These are phyloP conservation scores for Silurus meridionalis DNA, from an alignment of 2,113 vertebrate species.

Conservation along the genomic window DNA sequence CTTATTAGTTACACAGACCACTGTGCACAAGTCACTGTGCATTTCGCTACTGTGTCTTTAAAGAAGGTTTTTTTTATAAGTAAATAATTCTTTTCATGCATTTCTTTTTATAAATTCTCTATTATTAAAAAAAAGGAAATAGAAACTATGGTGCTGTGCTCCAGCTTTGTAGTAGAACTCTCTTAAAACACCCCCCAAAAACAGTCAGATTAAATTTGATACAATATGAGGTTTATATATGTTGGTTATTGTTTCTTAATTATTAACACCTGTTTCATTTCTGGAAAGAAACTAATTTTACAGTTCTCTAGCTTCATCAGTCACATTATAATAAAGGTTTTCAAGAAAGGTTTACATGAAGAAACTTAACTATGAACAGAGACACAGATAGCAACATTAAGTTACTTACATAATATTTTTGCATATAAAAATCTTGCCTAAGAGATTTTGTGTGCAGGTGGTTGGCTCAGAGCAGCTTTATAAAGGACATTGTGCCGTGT, in stretches of 20 bases:
- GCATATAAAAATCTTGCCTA: conserved; percentile 8
- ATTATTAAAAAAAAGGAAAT: background rate
- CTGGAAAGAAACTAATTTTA: background rate
- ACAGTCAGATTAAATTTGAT: background rate
- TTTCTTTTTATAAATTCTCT: background rate
- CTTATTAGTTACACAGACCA: background rate
- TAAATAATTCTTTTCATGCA: background rate
- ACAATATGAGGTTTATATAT: background rate
- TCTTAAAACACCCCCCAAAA: background rate
- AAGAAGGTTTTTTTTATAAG: background rate
- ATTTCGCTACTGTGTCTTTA: background rate
- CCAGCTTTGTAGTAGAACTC: background rate
- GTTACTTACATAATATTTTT: background rate
- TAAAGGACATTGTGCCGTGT: conserved; percentile 1
- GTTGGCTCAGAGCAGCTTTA: background rate
- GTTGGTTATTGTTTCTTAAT: background rate
- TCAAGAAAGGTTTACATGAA: background rate
- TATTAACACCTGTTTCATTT: background rate
- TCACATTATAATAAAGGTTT: background rate
- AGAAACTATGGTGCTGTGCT: background rate
- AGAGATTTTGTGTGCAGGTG: background rate
- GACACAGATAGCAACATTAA: background rate
- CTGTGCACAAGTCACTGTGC: background rate
- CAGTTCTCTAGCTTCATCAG: background rate
- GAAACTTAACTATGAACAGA: background rate